Conservation (phyloP, 2,888 invertebrate species). For the Rhagonycha fulva region DNA sequence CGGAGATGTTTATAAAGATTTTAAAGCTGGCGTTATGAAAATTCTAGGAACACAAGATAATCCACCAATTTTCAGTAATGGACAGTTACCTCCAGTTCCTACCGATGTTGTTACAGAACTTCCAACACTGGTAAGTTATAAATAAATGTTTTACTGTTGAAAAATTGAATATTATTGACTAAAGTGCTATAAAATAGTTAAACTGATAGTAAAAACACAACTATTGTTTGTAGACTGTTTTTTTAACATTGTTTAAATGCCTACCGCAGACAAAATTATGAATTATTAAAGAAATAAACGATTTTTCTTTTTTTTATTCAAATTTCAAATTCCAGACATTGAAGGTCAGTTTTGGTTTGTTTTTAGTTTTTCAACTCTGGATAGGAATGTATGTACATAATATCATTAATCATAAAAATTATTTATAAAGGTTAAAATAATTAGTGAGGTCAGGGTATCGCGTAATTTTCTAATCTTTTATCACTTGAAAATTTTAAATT, state of each 20-base stretch:
- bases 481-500: background rate
- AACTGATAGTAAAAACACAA: background rate
- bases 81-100: slow-evolving; percentile 63
- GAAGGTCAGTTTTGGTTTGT: background rate
- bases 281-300: background rate
- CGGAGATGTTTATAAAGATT: slow-evolving; percentile 84
- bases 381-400: background rate
- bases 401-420: background rate
- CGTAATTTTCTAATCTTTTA: background rate
- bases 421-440: background rate
- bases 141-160: background rate
- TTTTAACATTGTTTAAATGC: background rate
- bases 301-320: background rate
- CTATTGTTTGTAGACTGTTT: background rate
- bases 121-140: slow-evolving; percentile 46
- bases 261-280: background rate
- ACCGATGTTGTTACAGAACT: slow-evolving; percentile 52
- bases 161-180: background rate
- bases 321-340: background rate
- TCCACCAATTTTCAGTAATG: slow-evolving; percentile 64
- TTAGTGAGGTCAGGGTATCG: background rate
- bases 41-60: slow-evolving; percentile 74
- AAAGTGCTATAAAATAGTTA: background rate
- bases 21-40: slow-evolving; percentile 76
- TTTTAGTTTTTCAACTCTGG: background rate